Evolutionary conservation across 2,113 vertebrate genomes (phyloP), one percentile per base, ranked within the genome.

Genomic region (Pteronura brasiliensis): DNA sequence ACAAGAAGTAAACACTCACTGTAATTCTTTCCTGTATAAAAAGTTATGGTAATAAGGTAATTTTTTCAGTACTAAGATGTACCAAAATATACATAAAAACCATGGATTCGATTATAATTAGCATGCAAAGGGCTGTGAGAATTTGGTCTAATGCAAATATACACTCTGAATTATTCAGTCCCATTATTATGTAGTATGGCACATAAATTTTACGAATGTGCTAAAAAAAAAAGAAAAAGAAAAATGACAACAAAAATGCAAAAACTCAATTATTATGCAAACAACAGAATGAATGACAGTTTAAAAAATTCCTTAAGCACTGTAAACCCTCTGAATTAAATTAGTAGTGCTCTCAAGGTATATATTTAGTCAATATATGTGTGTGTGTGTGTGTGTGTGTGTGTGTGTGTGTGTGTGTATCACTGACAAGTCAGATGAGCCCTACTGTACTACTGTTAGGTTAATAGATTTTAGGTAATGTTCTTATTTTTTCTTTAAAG

Each of bases 221-320:
- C n/a, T 59, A 59, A 82, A 9, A 17, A 82, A 12, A 21, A 49
- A 7, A 88, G 71, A 82, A 65, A 61, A 18, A 67, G 42, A 69
- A 74, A 63, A 59, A 84, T 7, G 36, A 57, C 31, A 93, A 83
- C 11, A 87, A 86, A 95, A 94, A 25, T 36, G 3, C n/a, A 39
- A 90, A 90, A 52, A 42, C 31, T 82, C n/a, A 27, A 59, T 90
- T 18, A 92, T 74, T 80, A 88, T 65, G 65, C 21, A 83, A 96
- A 95, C 31, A 77, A 69, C 18, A 77, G 76, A 95, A 97, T 86
- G 86, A 93, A 88, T 65, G 49, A 69, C 44, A 88, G 71, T 89
- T 47, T 6, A 42, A 94, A 90, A 80, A 27, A 61, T 47, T n/a
- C 34, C 27, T 34, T 27, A 80, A 88, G 55, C 11, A 79, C 4